Evolutionary conservation across 2,113 vertebrate species (phyloP), one percentile per base, ranked within the genome.

Genomic region (Anoura caudifer): DNA sequence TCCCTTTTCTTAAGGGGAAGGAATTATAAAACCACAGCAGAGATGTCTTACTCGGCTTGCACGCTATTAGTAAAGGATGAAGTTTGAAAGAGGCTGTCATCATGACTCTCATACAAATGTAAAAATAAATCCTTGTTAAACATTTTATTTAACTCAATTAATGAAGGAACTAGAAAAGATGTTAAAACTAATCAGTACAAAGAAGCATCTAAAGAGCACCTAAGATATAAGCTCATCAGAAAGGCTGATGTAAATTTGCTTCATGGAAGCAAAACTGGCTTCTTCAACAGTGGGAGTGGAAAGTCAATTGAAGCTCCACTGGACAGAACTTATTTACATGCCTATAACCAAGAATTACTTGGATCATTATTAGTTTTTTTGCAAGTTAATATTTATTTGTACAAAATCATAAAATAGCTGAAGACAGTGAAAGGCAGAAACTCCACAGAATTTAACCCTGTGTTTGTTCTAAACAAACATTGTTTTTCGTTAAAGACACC

Each of bases 81-180:
- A 59, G 69, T 31, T 24, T 77, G 36, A 54, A 92, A 89, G 84
- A 91, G 0, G 26, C 67, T 85, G 31, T 50, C 91, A 87, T 88
- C 13, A n/a, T 73, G 50, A 70, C 14, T 80, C 12, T 36, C 31
- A 61, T 22, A 69, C 41, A 77, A 84, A 90, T 63, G 70, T 45
- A 52, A 86, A 70, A 76, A 90, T 63, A 15, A 89, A 70, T 82
- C 56, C 43, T 54, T 65, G 36, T 67, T 36, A 65, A 76, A 72
- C 1, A 69, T 79, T 86, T 95, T 82, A 45, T 65, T 91, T 89
- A 87, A 94, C 88, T 81, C 38, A 94, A 41, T 75, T 70, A 95
- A 47, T 43, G 19, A 75, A 79, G 43, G 52, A 82, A 86, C 22
- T 67, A 14, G n/a, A 95, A 93, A 93, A 61, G 9, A 81, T 90